phyloP scores from a whole-genome alignment of 2,888 invertebrate species.

The Lithophane socia region DNA sequence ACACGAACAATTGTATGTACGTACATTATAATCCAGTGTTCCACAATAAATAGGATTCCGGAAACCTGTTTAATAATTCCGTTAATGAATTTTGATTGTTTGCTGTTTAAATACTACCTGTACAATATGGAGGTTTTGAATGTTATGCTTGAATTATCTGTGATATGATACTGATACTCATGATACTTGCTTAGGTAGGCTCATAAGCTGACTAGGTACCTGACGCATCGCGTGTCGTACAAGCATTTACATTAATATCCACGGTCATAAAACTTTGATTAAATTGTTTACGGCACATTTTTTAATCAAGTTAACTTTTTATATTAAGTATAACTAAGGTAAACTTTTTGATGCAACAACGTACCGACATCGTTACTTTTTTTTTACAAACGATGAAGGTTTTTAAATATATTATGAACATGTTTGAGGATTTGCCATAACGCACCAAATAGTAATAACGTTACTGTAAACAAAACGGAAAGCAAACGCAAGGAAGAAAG shows the following conservation, averaged over 20 bases:
- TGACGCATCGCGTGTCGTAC: background rate
- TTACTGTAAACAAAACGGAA: background rate
- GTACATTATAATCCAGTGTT: constrained; percentile 15
- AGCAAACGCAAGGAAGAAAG: background rate
- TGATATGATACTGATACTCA: background rate
- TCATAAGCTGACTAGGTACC: background rate
- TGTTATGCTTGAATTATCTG: background rate
- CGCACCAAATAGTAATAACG: constrained; percentile 7
- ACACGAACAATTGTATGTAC: constrained; percentile 5
- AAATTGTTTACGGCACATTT: background rate
- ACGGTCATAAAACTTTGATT: constrained; percentile 5
- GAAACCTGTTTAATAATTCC: constrained; percentile 33
- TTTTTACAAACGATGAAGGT: background rate
- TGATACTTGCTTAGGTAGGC: background rate
- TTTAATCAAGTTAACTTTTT: background rate
- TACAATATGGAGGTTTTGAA: background rate
- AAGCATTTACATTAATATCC: background rate
- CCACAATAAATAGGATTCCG: constrained; percentile 12
- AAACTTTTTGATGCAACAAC: background rate
- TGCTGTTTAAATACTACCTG: constrained; percentile 1
- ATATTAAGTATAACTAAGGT: background rate
- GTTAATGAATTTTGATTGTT: constrained; percentile 29
- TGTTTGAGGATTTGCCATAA: background rate
- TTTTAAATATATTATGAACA: background rate
- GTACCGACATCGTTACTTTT: background rate